Conservation (phyloP, 2,888 invertebrate genomes). For the Eupithecia insigniata region DNA sequence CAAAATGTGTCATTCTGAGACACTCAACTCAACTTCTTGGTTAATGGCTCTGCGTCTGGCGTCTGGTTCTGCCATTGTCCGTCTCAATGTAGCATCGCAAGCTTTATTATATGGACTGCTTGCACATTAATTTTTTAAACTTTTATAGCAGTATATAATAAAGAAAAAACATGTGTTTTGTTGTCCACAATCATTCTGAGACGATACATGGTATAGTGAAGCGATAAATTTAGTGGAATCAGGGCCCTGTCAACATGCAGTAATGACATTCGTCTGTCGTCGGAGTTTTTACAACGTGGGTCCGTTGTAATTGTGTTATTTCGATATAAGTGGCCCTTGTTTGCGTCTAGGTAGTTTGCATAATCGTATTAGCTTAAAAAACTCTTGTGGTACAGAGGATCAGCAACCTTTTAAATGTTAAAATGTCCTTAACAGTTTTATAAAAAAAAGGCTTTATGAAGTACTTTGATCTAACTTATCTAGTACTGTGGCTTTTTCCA, state of each 20-base stretch:
- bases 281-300: slow-evolving; percentile 13
- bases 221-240: too few species aligned
- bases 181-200: too few species aligned
- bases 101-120: too few species aligned
- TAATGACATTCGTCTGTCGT: slow-evolving; percentile 22
- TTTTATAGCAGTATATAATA: too few species aligned
- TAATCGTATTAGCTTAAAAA: background rate
- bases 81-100: too few species aligned
- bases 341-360: slow-evolving; percentile 1
- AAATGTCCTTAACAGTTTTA: background rate
- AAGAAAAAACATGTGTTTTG: too few species aligned
- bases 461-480: background rate
- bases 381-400: background rate
- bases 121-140: too few species aligned
- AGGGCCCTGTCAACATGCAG: slow-evolving; percentile 20
- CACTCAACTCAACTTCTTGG: too few species aligned
- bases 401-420: background rate
- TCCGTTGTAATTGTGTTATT: slow-evolving; percentile 16
- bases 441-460: background rate
- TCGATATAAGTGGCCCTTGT: slow-evolving; percentile 8
- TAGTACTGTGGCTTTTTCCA: background rate
- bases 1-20: too few species aligned
- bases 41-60: too few species aligned
- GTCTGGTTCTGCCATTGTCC: too few species aligned
- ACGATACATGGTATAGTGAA: too few species aligned